Evolutionary conservation across 2,113 vertebrate species (phyloP).

Genomic region (Platichthys stellatus): DNA sequence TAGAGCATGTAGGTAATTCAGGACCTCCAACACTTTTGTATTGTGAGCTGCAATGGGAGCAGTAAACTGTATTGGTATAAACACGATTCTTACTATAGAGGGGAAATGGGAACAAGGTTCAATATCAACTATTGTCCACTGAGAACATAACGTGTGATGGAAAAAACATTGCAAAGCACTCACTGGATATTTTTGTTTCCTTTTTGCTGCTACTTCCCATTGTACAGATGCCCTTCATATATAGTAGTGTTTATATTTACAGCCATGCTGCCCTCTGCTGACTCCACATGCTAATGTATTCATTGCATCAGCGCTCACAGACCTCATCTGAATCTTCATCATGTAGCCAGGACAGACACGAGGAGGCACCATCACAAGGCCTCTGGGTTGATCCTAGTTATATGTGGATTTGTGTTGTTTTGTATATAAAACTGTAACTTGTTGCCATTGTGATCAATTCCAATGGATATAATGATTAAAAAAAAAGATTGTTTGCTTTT

Average conservation of each 20-base stretch:
- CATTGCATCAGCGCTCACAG: background rate
- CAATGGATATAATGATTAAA: background rate
- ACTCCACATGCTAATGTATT: slow-evolving; percentile 1
- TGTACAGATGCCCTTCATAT: background rate
- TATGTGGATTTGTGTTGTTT: background rate
- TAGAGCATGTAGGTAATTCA: no score
- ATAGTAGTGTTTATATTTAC: slow-evolving; percentile 11
- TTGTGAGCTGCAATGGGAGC: background rate
- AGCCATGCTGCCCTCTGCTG: slow-evolving; percentile 67
- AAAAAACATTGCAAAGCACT: background rate
- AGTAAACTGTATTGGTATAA: background rate
- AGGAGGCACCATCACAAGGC: background rate
- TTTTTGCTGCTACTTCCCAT: background rate
- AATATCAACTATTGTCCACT: background rate
- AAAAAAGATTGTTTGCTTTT: no score
- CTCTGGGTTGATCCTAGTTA: background rate
- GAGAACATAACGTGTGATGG: background rate
- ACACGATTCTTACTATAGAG: background rate
- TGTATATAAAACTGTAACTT: background rate
- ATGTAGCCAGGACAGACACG: background rate
- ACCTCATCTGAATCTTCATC: background rate
- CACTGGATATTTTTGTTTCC: background rate
- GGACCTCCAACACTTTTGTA: background rate
- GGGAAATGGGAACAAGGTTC: background rate
- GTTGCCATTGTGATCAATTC: background rate